Percentiles rank a stretch among this genome's conserved stretches.
Evolutionary conservation across 23 tunicate species (phyloP).

Genomic region (Styela clava): DNA sequence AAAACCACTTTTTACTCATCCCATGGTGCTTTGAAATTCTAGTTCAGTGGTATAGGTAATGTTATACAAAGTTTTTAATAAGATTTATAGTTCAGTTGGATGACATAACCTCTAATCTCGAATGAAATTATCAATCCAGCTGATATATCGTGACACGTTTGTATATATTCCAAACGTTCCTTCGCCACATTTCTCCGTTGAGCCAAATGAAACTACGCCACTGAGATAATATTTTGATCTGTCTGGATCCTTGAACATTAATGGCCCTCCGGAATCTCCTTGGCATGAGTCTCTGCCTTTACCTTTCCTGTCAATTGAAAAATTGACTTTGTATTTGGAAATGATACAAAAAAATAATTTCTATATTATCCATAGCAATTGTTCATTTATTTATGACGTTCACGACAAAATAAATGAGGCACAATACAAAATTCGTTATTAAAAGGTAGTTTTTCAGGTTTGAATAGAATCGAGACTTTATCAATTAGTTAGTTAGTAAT

Average conservation of each 20-base stretch:
- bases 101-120: neutral
- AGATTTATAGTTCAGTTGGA: too few species aligned
- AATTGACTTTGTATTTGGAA: neutral
- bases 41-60: too few species aligned
- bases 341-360: neutral
- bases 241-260: conserved; percentile 43
- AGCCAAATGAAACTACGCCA: conserved; percentile 78
- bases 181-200: conserved; percentile 9
- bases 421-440: too few species aligned
- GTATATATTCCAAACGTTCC: conserved; percentile 62
- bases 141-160: conserved; percentile 48
- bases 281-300: conserved; percentile 60
- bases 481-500: too few species aligned
- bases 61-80: too few species aligned
- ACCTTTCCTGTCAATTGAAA: neutral
- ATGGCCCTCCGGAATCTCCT: conserved; percentile 89
- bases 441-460: too few species aligned
- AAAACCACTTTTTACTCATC: too few species aligned
- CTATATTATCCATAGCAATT: neutral
- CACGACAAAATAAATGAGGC: too few species aligned
- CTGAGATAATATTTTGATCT: conserved; percentile 39
- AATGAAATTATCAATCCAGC: conserved; percentile 20
- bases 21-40: too few species aligned
- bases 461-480: too few species aligned
- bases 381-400: too few species aligned